These are phyloP conservation scores for Aythya baeri DNA, from an alignment of 2,113 vertebrate genomes.

Conservation along the genomic window DNA sequence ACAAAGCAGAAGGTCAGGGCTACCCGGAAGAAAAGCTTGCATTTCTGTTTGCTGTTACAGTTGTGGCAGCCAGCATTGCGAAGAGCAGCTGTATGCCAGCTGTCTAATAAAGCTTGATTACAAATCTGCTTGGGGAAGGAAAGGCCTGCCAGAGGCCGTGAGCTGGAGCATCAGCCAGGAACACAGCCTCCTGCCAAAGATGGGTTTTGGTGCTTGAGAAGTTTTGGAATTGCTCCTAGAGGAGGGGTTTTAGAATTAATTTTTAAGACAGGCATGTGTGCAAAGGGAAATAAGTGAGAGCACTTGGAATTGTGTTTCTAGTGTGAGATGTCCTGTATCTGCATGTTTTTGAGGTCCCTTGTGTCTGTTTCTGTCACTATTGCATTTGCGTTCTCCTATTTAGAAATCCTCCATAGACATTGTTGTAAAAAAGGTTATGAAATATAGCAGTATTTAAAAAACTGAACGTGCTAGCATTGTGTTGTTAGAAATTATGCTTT, in stretches of 20 bases:
- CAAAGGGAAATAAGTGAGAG: background rate
- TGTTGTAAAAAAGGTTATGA: background rate
- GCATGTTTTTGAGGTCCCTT: background rate
- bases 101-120: background rate
- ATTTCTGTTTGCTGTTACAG: background rate
- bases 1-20: background rate
- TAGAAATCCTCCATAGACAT: background rate
- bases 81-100: constrained; percentile 27
- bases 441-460: background rate
- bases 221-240: background rate
- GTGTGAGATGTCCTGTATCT: rapidly evolving
- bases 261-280: background rate
- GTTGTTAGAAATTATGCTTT: background rate
- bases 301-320: background rate
- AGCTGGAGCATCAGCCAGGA: background rate
- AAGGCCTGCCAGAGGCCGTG: background rate
- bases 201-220: background rate
- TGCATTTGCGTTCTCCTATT: background rate
- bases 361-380: background rate
- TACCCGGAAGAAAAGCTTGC: background rate
- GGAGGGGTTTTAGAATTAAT: background rate
- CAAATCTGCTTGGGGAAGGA: background rate
- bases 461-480: background rate
- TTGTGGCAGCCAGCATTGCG: background rate
- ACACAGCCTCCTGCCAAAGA: background rate